These are phyloP conservation scores for Pelusios castaneus DNA, from an alignment of 2,113 vertebrate genomes.

Conservation along the genomic window DNA sequence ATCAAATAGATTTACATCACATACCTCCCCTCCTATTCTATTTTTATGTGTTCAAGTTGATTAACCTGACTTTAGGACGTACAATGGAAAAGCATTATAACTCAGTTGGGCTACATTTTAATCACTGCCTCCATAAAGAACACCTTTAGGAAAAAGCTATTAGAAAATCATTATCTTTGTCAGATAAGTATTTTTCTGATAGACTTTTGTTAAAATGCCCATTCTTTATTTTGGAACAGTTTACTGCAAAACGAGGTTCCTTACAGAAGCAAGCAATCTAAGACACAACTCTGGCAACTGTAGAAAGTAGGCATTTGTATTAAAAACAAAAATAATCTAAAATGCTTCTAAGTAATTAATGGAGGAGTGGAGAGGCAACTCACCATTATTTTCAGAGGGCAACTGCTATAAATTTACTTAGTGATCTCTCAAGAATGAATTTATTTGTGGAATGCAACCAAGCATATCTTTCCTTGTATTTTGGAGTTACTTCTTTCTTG, in stretches of 20 bases:
- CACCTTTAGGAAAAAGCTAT: slow-evolving; percentile 57
- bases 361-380: slow-evolving; percentile 14
- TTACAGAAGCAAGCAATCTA: neutral
- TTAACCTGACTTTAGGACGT: slow-evolving; percentile 63
- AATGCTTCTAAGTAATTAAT: slow-evolving; percentile 55
- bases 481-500: neutral
- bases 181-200: slow-evolving; percentile 59
- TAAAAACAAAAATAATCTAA: neutral
- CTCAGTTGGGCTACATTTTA: slow-evolving; percentile 35
- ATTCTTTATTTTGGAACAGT: slow-evolving; percentile 57
- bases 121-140: slow-evolving; percentile 58
- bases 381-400: slow-evolving; percentile 10
- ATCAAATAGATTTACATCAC: slow-evolving; percentile 38
- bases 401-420: slow-evolving; percentile 31
- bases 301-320: neutral
- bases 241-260: slow-evolving; percentile 41
- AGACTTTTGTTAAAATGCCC: slow-evolving; percentile 58
- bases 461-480: neutral
- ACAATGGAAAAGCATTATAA: neutral
- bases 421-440: slow-evolving; percentile 26
- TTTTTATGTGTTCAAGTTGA: slow-evolving; percentile 58
- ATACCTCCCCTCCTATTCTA: slow-evolving; percentile 31
- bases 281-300: slow-evolving; percentile 11
- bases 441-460: slow-evolving; percentile 18
- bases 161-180: slow-evolving; percentile 62